A percentile compares a stretch with the other conserved stretches of the same genome.
phyloP scores from a whole-genome alignment of 1,140 invertebrate genomes.

The Penaeus vannamei region DNA sequence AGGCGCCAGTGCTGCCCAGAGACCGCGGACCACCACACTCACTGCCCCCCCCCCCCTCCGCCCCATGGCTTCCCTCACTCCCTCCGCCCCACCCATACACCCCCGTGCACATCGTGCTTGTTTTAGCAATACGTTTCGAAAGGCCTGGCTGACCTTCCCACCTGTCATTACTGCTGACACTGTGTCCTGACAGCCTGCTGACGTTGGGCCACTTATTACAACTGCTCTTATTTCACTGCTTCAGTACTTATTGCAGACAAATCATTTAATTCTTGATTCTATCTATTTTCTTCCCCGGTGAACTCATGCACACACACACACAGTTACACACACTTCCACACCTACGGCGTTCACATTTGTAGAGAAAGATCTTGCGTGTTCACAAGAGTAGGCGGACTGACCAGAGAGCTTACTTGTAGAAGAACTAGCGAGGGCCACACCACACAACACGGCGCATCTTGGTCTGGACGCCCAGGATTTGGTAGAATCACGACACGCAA shows the following conservation, averaged over 20 bases:
- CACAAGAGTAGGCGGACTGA: too few species aligned
- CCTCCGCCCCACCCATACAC: not conserved
- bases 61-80: not conserved
- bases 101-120: constrained; percentile 12
- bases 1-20: constrained; percentile 41
- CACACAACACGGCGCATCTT: too few species aligned
- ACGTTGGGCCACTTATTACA: constrained; percentile 2
- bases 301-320: not conserved
- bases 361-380: too few species aligned
- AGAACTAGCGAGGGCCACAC: too few species aligned
- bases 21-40: constrained; percentile 5
- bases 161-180: not conserved
- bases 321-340: not conserved
- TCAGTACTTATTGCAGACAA: too few species aligned
- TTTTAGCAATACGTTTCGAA: too few species aligned
- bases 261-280: too few species aligned
- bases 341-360: not conserved
- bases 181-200: not conserved
- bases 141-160: not conserved
- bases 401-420: too few species aligned
- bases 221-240: too few species aligned
- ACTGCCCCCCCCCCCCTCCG: constrained; percentile 10
- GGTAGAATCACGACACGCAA: too few species aligned
- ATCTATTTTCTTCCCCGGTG: not conserved
- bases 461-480: too few species aligned